Conservation (phyloP, 2,888 invertebrate genomes). For the Leucoptera coffeella region DNA sequence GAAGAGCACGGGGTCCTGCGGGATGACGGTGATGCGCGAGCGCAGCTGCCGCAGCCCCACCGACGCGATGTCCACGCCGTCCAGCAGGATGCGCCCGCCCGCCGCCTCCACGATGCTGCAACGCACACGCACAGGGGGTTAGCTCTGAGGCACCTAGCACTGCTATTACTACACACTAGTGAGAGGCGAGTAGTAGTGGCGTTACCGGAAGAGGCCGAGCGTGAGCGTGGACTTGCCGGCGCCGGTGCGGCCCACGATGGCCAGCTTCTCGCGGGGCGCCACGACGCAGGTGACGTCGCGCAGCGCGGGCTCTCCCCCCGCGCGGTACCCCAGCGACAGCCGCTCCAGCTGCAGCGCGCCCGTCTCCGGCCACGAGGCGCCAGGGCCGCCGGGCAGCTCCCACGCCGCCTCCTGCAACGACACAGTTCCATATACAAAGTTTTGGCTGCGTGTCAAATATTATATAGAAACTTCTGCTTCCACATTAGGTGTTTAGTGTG, state of each 20-base stretch:
- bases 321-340: conserved; percentile 80
- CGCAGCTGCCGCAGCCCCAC: conserved; percentile 83
- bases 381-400: conserved; percentile 58
- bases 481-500: too few species aligned
- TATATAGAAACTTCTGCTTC: too few species aligned
- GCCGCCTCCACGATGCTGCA: conserved; percentile 79
- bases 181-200: too few species aligned
- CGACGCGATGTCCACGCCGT: conserved; percentile 72
- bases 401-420: conserved; percentile 79
- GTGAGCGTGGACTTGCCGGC: conserved; percentile 91
- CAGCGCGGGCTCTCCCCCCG: conserved; percentile 81
- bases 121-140: too few species aligned
- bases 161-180: too few species aligned
- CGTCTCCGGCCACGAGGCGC: conserved; percentile 71
- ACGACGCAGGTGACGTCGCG: conserved; percentile 73
- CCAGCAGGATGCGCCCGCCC: conserved; percentile 75
- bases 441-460: too few species aligned
- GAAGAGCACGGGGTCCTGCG: conserved; percentile 92
- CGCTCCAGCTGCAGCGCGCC: conserved; percentile 77
- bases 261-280: conserved; percentile 81
- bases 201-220: conserved; percentile 73
- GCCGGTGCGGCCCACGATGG: conserved; percentile 85
- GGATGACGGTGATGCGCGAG: conserved; percentile 79
- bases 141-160: too few species aligned
- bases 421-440: too few species aligned